phyloP scores from a whole-genome alignment of 2,888 invertebrate species.

The Parasteatoda lunata region DNA sequence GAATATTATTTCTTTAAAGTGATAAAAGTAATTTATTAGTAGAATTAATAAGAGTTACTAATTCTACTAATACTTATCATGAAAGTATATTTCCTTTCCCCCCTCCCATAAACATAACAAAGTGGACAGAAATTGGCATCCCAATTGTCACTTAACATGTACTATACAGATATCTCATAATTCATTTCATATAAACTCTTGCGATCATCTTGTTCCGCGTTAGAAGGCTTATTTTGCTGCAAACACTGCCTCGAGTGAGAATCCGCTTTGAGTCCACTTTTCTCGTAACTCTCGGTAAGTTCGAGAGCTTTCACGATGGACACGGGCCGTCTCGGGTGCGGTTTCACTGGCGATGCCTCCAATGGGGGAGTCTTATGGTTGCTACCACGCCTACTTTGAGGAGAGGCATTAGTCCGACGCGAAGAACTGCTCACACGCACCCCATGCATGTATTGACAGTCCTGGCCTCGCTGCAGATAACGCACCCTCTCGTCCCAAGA shows the following conservation, averaged over 20 bases:
- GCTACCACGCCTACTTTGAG: conserved; percentile 29
- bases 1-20: too few species aligned
- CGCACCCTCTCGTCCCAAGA: conserved; percentile 34
- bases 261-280: conserved; percentile 33
- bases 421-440: neutral
- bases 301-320: conserved; percentile 74
- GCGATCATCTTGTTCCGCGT: conserved; percentile 49
- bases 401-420: conserved; percentile 34
- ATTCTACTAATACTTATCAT: too few species aligned
- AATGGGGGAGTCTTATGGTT: conserved; percentile 51
- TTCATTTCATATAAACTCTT: conserved; percentile 71
- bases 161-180: conserved; percentile 71
- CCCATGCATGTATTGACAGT: conserved; percentile 29
- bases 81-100: too few species aligned
- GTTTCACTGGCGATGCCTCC: conserved; percentile 37
- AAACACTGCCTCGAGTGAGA: conserved; percentile 43
- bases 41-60: too few species aligned
- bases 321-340: conserved; percentile 57
- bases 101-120: too few species aligned
- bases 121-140: too few species aligned
- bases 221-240: conserved; percentile 29
- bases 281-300: conserved; percentile 73
- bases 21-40: too few species aligned
- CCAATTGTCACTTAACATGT: neutral
- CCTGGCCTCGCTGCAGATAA: conserved; percentile 23